Base-by-base conservation (phyloP, 2,888 invertebrate genomes). In the Scaptomyza tumidula region DNA sequence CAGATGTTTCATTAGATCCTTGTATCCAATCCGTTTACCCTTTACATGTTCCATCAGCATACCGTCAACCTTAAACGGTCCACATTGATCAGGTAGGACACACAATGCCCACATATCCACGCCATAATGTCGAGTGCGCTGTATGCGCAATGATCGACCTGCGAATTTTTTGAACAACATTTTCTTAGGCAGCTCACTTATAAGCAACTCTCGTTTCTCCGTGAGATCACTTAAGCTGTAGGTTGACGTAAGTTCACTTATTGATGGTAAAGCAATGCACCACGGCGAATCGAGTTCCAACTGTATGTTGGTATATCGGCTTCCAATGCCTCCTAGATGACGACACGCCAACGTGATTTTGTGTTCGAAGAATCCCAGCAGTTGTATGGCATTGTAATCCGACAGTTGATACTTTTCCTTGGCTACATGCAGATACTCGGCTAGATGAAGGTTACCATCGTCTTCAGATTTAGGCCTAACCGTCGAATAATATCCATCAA, bases 221-320 rank as follows among this genome's bases (percentile, higher is more conserved):
- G 2, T 1, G 19, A 19, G 19, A 19, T 19, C 19, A 2, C 2
- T 19, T 19, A 2, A 66, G 43, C 2, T 65, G n/a, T 6, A 58
- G 0, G 29, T 14, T 7, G 33, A 19, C 19, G 56, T 13, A 9
- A 41, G 39, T 19, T 76, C 31, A 0, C 11, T 6, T 1, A 78
- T 77, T 1, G 68, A 6, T 10, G 57, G 1, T 35, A 9, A 10
- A 35, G 24, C 2, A 63, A 11, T 0, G 14, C 62, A 53, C 77
- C 77, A 78, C 0, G 77, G 77, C 3, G 46, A 14, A 49, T 72
- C 77, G 1, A 80, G 33, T 0, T 72, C 55, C 6, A 80, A 0
- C 0, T 6, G 0, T 37, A 77, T 44, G 16, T 16, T 14, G 9
- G 7, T 0, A 0, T 2, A n/a, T n/a, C n/a, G 3, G 1, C 0